Conservation (phyloP, 2,797 vertebrate species). For the Gallirallus australis region DNA sequence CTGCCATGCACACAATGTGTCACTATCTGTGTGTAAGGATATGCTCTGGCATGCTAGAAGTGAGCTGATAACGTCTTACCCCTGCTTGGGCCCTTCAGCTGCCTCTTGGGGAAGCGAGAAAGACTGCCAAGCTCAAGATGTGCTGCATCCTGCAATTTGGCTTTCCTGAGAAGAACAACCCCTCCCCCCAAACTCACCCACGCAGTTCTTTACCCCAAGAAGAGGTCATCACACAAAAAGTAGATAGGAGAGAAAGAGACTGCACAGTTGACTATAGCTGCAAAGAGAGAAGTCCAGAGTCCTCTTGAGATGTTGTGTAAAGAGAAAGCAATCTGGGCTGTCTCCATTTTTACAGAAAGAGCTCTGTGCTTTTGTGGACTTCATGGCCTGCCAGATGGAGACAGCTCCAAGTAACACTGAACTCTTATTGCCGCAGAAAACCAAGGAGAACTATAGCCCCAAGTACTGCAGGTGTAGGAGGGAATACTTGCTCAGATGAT, state of each 20-base stretch:
- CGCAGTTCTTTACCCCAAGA: slow-evolving; percentile 66
- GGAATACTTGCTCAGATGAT: slow-evolving; percentile 61
- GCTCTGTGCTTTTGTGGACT: slow-evolving; percentile 69
- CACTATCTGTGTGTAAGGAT: slow-evolving; percentile 26
- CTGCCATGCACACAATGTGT: background rate
- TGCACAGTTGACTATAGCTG: slow-evolving; percentile 54
- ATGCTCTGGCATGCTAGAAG: slow-evolving; percentile 54
- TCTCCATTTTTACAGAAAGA: slow-evolving; percentile 68
- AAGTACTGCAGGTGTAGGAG: slow-evolving; percentile 64
- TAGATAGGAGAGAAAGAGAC: slow-evolving; percentile 57
- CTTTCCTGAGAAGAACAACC: slow-evolving; percentile 69
- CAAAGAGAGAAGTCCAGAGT: slow-evolving; percentile 26
- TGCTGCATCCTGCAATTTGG: slow-evolving; percentile 72
- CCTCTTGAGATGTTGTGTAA: slow-evolving; percentile 73
- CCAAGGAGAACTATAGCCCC: slow-evolving; percentile 57
- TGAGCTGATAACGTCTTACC: slow-evolving; percentile 67
- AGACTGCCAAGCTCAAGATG: slow-evolving; percentile 75
- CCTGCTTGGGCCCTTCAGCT: slow-evolving; percentile 63
- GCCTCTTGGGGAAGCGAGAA: slow-evolving; percentile 65
- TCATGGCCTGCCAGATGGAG: slow-evolving; percentile 66
- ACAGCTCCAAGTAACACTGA: slow-evolving; percentile 63
- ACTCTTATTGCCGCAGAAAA: slow-evolving; percentile 60
- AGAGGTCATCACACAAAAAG: slow-evolving; percentile 66
- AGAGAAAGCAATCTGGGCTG: slow-evolving; percentile 65
- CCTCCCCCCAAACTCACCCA: slow-evolving; percentile 69